Evolutionary conservation across 2,113 vertebrate species (phyloP).

Genomic region (Microtus montanus): DNA sequence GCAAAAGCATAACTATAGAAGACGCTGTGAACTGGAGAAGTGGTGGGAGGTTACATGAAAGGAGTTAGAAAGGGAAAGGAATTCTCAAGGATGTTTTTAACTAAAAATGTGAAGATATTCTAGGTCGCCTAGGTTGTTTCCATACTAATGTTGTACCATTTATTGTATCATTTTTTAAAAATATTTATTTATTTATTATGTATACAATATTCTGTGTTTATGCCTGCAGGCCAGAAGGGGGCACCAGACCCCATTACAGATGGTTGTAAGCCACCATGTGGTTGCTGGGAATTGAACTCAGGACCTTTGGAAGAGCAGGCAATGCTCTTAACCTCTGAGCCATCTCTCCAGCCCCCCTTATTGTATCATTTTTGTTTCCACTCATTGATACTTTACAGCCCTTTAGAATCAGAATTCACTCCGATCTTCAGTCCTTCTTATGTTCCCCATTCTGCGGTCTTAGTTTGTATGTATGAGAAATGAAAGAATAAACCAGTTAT

Average conservation of each 20-base stretch:
- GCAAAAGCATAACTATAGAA: neutral
- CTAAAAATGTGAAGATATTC: neutral
- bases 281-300: too few relatives aligned
- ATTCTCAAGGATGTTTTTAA: neutral
- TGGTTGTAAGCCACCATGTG: too few relatives aligned
- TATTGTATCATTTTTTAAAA: neutral
- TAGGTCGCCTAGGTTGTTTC: neutral
- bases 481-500: slow-evolving; percentile 5
- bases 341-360: neutral
- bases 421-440: neutral
- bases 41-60: neutral
- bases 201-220: too few relatives aligned
- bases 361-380: slow-evolving; percentile 4
- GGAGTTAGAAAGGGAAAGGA: neutral
- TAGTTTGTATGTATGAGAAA: slow-evolving; percentile 46
- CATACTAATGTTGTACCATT: neutral
- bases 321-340: too few relatives aligned
- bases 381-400: neutral
- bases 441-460: neutral
- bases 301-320: too few relatives aligned
- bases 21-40: neutral
- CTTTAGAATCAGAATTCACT: slow-evolving; percentile 50
- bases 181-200: too few relatives aligned
- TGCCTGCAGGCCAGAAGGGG: too few relatives aligned
- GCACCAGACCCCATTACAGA: too few relatives aligned